Base-by-base conservation (phyloP, 2,797 vertebrate genomes). In the Chaenodraco wilsoni region DNA sequence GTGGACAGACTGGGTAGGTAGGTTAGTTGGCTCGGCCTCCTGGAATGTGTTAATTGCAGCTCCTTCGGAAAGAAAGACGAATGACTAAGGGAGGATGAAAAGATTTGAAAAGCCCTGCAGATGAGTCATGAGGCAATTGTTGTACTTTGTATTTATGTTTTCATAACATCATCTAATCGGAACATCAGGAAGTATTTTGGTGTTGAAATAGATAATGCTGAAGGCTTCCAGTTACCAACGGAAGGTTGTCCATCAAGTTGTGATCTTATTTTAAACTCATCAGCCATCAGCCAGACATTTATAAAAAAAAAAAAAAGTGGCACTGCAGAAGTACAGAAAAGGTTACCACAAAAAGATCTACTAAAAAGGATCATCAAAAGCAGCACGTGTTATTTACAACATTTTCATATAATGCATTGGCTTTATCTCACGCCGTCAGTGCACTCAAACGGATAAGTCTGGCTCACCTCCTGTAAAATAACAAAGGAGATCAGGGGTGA, bases 41-140 rank as follows among this genome's bases (percentile, higher is more conserved):
- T 87, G 88, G 89, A 93, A 93, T 94, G 87, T 84, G 81, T 88
- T 91, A 91, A 90, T 90, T 62, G 82, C 73, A 74, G 72, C 76
- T 91, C 82, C 76, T 89, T 89, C 76, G 65, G 69, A 89, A 84
- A 41, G 2, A 79, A 66, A 83, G 83, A 83, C 59, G 80, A 65
- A 58, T 56, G 81, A 78, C 66, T 74, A 72, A 74, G 62, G 59
- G 66, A 85, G 72, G 80, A 85, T 74, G 66, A 87, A 89, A 87
- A 87, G 59, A 82, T 89, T 89, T 87, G 70, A 82, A 79, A 88
- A 88, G 78, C 65, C 56, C 66, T 73, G 46, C 17, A 33, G 74
- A 79, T 93, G 91, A 91, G 75, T 94, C 93, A 94, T 2, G 2
- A 27, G 41, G 10, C 16, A 21, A 81, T 89, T 81, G 71, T 86